Percentiles rank a stretch among this genome's conserved stretches.
Evolutionary conservation across 2,113 vertebrate genomes (phyloP).

Genomic region (Pseudolaguvia tuberculata): DNA sequence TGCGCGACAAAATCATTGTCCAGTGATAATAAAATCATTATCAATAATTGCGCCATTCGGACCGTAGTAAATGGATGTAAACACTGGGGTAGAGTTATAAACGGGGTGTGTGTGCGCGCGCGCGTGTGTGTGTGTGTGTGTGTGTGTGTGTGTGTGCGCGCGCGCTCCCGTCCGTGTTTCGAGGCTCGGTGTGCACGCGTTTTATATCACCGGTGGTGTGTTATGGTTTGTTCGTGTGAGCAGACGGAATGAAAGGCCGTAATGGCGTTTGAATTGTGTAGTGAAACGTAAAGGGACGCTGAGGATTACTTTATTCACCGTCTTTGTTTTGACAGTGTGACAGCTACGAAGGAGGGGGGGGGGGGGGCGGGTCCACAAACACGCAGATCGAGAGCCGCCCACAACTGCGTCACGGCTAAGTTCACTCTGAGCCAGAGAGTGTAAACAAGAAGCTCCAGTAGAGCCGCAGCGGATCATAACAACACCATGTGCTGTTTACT

Average conservation of each 20-base stretch:
- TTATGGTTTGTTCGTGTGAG: not conserved
- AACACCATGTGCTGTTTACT: no score
- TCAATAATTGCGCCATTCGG: slow-evolving; percentile 12
- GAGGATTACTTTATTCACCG: slow-evolving; percentile 46
- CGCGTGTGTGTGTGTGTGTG: no score
- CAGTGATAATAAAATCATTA: no score
- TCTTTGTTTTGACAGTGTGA: slow-evolving; percentile 88
- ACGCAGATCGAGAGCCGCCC: slow-evolving; percentile 54
- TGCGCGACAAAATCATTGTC: not conserved
- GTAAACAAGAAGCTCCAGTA: no score
- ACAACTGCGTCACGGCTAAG: not conserved
- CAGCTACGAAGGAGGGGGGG: no score
- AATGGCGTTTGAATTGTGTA: not conserved
- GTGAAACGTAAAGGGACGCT: not conserved
- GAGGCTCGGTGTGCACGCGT: slow-evolving; percentile 12
- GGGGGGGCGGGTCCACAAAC: slow-evolving; percentile 67
- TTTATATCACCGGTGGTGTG: not conserved
- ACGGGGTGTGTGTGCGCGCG: slow-evolving; percentile 55
- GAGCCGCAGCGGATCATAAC: no score
- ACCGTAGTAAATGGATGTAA: slow-evolving; percentile 57
- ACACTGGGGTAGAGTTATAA: slow-evolving; percentile 45
- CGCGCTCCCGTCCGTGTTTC: slow-evolving; percentile 29
- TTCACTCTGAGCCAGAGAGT: not conserved
- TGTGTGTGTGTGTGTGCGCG: no score
- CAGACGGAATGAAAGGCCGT: not conserved